Evolutionary conservation across 2,797 vertebrate genomes (phyloP), one percentile per base, ranked within the genome.

Genomic region (Sebastes paucispinis): DNA sequence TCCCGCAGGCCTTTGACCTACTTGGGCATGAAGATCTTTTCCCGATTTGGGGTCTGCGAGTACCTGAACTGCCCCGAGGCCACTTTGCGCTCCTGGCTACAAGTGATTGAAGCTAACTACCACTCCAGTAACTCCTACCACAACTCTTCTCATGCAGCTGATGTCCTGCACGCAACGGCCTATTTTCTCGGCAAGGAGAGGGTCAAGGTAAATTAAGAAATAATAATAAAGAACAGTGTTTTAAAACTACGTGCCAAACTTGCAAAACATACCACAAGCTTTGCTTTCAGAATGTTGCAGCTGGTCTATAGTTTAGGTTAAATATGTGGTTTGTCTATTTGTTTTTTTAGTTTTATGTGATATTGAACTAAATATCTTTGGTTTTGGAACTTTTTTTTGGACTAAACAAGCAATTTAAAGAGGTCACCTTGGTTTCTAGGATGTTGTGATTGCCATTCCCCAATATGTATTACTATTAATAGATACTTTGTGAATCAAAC

Each of bases 41-140:
- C 97, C 47, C 96, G 97, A 75, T 99, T 99, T 84, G 97, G 97
- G 58, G 96, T 99, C 86, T 99, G 98, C 34, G 97, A 98, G 93
- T 98, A 97, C 93, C 95, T 99, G 9, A 96, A 95, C 93, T 99
- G 98, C 89, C 96, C 98, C 0, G 98, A 99, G 93, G 93, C 94
- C 22, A 97, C 97, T 0, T 85, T 99, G 91, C 96, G 97, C 78
- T 97, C 97, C 0, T 99, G 98, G 98, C 90, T 99, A 34, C 97
- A 99, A 89, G 90, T 97, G 75, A 97, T 99, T 6, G 98, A 99
- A 91, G 96, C 97, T 18, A 98, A 97, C 91, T 99, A 99, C 89
- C 98, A 98, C 91, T 94, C 97, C 50, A 96, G 93, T 84, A 99
- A 99, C 95, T 97, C 98, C 64, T 99, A 99, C 94, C 98, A 99